Evolutionary conservation across 2,113 vertebrate genomes (phyloP).

Genomic region (Thymallus thymallus): DNA sequence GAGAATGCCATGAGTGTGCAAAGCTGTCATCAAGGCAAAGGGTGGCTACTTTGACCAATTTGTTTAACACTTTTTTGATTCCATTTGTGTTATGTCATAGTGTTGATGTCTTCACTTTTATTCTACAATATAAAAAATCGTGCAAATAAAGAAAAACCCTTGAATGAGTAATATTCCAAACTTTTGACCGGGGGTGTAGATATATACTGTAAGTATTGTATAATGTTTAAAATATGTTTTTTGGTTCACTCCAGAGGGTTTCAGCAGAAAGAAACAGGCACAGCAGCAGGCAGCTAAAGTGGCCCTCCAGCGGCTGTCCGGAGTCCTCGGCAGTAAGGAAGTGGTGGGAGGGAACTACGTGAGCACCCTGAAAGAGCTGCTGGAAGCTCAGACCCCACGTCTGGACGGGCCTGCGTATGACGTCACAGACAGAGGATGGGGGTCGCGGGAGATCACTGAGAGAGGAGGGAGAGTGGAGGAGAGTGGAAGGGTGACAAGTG

Average conservation of each 20-base stretch:
- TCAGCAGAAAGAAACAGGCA: conserved; percentile 35
- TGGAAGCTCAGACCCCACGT: conserved; percentile 13
- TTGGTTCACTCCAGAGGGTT: conserved; percentile 26
- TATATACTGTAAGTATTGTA: not conserved
- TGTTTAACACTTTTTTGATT: no score
- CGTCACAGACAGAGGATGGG: not conserved
- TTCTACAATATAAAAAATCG: no score
- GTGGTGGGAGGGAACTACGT: conserved; percentile 34
- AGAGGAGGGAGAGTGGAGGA: not conserved
- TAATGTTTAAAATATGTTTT: not conserved
- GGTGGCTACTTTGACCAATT: no score
- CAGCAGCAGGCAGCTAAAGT: conserved; percentile 51
- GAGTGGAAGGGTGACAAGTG: not conserved
- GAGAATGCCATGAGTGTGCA: no score
- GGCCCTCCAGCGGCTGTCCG: conserved; percentile 34
- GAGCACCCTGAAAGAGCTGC: conserved; percentile 39
- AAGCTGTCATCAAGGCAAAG: no score
- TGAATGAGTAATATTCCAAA: no score
- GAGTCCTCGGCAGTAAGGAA: conserved; percentile 19
- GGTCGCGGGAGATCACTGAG: not conserved
- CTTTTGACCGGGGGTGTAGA: no score
- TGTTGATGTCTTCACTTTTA: no score
- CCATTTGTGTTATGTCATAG: no score
- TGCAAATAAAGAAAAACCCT: no score
- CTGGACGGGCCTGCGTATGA: conserved; percentile 22